phyloP scores from a whole-genome alignment of 2,797 vertebrate genomes.

The Micromesistius poutassou region DNA sequence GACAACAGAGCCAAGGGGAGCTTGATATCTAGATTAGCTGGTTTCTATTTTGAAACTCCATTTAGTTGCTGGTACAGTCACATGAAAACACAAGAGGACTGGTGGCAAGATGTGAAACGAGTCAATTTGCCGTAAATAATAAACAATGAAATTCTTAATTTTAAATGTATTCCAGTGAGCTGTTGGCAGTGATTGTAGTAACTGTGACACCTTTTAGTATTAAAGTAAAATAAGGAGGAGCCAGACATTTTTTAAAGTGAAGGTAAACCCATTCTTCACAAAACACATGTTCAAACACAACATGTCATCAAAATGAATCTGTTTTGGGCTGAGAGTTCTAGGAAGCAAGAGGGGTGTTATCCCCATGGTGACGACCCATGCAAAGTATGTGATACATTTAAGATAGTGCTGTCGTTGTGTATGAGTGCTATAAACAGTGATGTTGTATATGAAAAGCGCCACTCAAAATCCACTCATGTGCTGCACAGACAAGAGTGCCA shows the following conservation, averaged over 20 bases:
- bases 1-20: not conserved
- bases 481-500: too few relatives aligned
- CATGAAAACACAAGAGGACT: not conserved
- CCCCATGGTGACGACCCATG: not conserved
- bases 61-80: not conserved
- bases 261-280: too few relatives aligned
- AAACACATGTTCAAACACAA: not conserved
- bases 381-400: too few relatives aligned
- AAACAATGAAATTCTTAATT: constrained; percentile 1
- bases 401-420: too few relatives aligned
- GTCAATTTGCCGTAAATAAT: not conserved
- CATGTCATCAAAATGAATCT: too few relatives aligned
- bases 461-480: too few relatives aligned
- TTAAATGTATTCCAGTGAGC: not conserved
- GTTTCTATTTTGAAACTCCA: not conserved
- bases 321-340: too few relatives aligned
- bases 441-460: too few relatives aligned
- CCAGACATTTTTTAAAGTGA: not conserved
- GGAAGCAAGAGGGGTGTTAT: too few relatives aligned
- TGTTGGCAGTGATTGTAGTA: not conserved
- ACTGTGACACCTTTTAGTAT: not conserved
- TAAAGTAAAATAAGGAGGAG: not conserved
- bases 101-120: not conserved
- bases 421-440: too few relatives aligned
- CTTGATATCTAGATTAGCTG: not conserved